These are phyloP conservation scores for Telenomus remus DNA, from an alignment of 1,140 invertebrate genomes.

Conservation along the genomic window DNA sequence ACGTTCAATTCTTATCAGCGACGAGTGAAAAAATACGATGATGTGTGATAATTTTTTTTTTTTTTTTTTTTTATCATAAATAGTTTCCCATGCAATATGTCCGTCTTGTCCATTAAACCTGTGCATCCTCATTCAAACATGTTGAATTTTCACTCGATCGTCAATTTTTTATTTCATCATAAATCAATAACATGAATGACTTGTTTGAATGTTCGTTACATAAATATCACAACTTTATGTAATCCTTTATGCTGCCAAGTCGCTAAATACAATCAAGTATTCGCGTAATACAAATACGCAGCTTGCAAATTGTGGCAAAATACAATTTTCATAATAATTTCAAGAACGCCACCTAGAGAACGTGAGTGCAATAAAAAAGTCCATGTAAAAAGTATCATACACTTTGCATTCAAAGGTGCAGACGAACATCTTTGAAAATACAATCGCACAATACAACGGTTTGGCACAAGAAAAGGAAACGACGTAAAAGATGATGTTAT, in stretches of 20 bases:
- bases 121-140: too few relatives aligned
- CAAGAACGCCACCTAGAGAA: conserved; percentile 36
- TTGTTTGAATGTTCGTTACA: too few relatives aligned
- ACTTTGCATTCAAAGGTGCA: conserved; percentile 73
- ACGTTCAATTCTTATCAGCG: too few relatives aligned
- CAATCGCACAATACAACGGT: conserved; percentile 73
- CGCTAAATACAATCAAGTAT: conserved; percentile 38
- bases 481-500: conserved; percentile 73
- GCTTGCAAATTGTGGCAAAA: conserved; percentile 34
- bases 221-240: too few relatives aligned
- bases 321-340: conserved; percentile 59
- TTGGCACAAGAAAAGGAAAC: conserved; percentile 64
- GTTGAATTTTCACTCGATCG: too few relatives aligned
- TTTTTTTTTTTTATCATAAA: too few relatives aligned
- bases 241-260: neutral
- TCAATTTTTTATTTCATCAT: too few relatives aligned
- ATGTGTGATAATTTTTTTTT: too few relatives aligned
- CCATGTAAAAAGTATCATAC: conserved; percentile 54
- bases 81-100: too few relatives aligned
- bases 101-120: too few relatives aligned
- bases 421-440: conserved; percentile 73
- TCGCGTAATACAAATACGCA: conserved; percentile 51
- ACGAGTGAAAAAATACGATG: too few relatives aligned
- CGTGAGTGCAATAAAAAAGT: conserved; percentile 53
- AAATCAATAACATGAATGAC: too few relatives aligned